Evolutionary conservation across 2,888 invertebrate species (phyloP).

Genomic region (Xylophagus ater): DNA sequence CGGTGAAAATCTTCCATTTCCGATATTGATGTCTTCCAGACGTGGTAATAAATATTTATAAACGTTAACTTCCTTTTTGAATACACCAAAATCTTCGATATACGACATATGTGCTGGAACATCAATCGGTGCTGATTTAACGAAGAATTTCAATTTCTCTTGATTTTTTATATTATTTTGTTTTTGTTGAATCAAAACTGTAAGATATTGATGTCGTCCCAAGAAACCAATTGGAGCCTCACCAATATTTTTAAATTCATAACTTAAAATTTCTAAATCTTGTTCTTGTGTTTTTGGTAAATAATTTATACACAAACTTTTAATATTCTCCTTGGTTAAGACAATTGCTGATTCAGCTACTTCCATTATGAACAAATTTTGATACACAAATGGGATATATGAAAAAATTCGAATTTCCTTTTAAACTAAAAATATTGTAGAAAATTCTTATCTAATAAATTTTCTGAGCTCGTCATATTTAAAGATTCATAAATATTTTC

Average conservation of each 20-base stretch:
- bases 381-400: no score
- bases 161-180: neutral
- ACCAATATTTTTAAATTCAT: slow-evolving; percentile 23
- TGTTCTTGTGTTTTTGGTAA: no score
- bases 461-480: no score
- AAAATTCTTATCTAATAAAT: no score
- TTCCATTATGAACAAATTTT: no score
- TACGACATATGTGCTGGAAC: slow-evolving; percentile 42
- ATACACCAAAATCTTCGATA: slow-evolving; percentile 40
- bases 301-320: no score
- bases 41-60: slow-evolving; percentile 38
- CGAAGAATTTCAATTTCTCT: slow-evolving; percentile 41
- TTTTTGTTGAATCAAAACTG: slow-evolving; percentile 22
- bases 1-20: slow-evolving; percentile 27
- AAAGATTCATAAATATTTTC: no score
- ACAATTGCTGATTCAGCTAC: no score
- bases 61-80: slow-evolving; percentile 41
- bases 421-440: no score
- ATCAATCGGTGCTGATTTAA: slow-evolving; percentile 48
- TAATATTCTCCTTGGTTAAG: no score
- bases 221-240: slow-evolving; percentile 31
- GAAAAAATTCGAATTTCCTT: no score
- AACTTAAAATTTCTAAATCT: slow-evolving; percentile 25
- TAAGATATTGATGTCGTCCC: slow-evolving; percentile 30
- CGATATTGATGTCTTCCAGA: slow-evolving; percentile 27